Percentiles rank a stretch among this genome's conserved stretches.
These are phyloP conservation scores for Periphyllus acericola DNA, from an alignment of 2,888 invertebrate species.

Conservation along the genomic window DNA sequence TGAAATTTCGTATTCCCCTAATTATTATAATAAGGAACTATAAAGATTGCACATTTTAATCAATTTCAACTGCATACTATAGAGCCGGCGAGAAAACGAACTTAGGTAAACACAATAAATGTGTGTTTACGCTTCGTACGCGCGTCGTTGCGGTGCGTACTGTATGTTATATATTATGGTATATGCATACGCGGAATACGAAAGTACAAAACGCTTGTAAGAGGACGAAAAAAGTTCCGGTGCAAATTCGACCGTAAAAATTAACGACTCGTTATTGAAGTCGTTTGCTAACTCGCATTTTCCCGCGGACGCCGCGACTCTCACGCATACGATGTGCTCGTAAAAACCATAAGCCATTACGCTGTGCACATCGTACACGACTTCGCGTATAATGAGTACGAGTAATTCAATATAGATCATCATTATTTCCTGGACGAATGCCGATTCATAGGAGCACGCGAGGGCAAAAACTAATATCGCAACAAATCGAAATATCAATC, in stretches of 20 bases:
- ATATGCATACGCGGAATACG: background rate
- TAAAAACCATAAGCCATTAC: background rate
- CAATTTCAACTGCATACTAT: background rate
- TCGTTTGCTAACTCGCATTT: background rate
- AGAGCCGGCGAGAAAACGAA: background rate
- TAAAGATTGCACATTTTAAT: conserved; percentile 5
- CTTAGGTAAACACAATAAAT: background rate
- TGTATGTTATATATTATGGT: too few species aligned
- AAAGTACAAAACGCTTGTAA: background rate
- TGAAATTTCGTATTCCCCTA: background rate
- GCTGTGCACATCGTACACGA: background rate
- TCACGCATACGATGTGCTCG: background rate
- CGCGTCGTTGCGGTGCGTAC: background rate
- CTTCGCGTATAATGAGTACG: too few species aligned
- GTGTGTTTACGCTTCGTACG: background rate
- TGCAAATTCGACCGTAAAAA: background rate
- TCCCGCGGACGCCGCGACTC: background rate
- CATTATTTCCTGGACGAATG: background rate
- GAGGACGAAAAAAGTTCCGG: background rate
- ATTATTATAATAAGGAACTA: background rate
- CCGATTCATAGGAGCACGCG: conserved; percentile 1
- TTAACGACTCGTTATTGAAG: conserved; percentile 5
- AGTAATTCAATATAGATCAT: background rate
- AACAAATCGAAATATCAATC: background rate
- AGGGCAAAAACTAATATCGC: background rate